Conservation (phyloP, 2,113 vertebrate species). For the Arizona elegans region DNA sequence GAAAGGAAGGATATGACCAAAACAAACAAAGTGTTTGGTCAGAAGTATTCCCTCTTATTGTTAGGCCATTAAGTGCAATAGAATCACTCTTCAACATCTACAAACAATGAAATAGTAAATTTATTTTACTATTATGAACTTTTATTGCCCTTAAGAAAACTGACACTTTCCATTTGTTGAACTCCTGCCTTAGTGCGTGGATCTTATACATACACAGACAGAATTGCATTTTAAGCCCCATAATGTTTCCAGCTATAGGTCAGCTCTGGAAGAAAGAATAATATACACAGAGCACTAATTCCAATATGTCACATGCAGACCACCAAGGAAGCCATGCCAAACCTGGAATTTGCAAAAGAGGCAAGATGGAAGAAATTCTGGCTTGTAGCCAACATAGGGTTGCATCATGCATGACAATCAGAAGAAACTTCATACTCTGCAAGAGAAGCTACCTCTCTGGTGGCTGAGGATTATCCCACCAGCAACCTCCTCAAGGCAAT, state of each 20-base stretch:
- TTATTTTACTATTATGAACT: no score
- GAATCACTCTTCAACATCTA: background rate
- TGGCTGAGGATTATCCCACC: background rate
- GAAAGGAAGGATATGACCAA: background rate
- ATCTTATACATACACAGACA: background rate
- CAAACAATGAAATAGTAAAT: background rate
- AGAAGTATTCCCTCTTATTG: background rate
- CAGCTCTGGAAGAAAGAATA: background rate
- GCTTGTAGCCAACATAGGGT: background rate
- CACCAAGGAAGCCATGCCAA: background rate
- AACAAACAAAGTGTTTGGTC: background rate
- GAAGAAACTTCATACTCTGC: background rate
- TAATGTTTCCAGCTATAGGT: background rate
- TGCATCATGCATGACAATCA: background rate
- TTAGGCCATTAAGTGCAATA: background rate
- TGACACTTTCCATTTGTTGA: background rate
- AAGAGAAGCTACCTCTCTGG: background rate
- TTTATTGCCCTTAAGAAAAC: background rate
- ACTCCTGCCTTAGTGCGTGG: background rate
- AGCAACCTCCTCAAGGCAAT: constrained; percentile 11
- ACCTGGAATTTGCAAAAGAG: background rate
- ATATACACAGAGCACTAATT: background rate
- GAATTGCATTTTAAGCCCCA: background rate
- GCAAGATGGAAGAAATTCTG: background rate
- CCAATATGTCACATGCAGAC: background rate